Evolutionary conservation across 1,140 invertebrate species (phyloP).

Genomic region (Drosophila tani): DNA sequence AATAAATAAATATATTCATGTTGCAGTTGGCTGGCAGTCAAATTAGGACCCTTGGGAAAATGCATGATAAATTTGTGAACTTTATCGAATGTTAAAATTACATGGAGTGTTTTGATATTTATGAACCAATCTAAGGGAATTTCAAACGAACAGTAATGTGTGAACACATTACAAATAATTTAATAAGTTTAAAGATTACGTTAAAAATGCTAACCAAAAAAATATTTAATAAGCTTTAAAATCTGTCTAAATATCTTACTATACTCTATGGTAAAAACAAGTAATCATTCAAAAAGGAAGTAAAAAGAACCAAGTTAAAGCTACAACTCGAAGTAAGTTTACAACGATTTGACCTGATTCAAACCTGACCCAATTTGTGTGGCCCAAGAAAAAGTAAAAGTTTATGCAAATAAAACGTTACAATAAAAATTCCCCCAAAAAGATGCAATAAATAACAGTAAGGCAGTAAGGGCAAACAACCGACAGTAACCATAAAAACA

Average conservation of each 20-base stretch:
- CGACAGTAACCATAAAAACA: conserved; percentile 26
- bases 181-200: too few relatives aligned
- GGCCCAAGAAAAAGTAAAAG: conserved; percentile 34
- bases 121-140: not conserved
- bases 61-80: not conserved
- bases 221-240: too few relatives aligned
- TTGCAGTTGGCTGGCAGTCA: conserved; percentile 6
- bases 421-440: not conserved
- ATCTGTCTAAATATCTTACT: too few relatives aligned
- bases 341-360: conserved; percentile 16
- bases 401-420: conserved; percentile 26
- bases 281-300: not conserved
- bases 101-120: not conserved
- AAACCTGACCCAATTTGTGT: conserved; percentile 8
- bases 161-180: not conserved
- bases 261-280: too few relatives aligned
- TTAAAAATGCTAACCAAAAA: too few relatives aligned
- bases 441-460: conserved; percentile 15
- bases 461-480: not conserved
- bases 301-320: not conserved
- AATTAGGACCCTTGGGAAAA: conserved; percentile 22
- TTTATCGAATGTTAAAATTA: not conserved
- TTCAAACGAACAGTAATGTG: too few relatives aligned
- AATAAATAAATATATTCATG: conserved; percentile 39
- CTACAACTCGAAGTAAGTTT: not conserved